Percentiles rank a stretch among this genome's conserved stretches.
These are phyloP conservation scores for Ptychodera flava DNA, from an alignment of 35 echinoderm and acorn worm species.

Conservation along the genomic window DNA sequence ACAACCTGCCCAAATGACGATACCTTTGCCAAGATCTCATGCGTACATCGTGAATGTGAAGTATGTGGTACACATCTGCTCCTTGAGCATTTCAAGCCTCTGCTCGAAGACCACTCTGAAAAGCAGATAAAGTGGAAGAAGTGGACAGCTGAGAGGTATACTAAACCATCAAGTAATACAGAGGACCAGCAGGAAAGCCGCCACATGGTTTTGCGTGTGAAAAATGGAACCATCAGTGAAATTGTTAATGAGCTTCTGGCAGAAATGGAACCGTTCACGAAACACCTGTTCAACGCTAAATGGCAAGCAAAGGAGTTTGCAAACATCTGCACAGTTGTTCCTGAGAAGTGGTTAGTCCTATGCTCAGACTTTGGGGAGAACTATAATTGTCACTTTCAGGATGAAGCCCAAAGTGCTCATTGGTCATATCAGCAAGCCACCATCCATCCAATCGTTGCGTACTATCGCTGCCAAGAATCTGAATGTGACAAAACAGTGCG, in stretches of 20 bases:
- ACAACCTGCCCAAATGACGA: no score
- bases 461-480: slow-evolving; percentile 19
- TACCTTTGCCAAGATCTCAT: slow-evolving; percentile 30
- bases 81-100: background rate
- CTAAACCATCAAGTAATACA: slow-evolving; percentile 25
- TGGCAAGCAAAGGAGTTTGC: slow-evolving; percentile 24
- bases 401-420: slow-evolving; percentile 54
- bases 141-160: slow-evolving; percentile 8
- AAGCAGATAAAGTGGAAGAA: slow-evolving; percentile 24
- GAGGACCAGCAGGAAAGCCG: background rate
- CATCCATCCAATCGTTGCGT: slow-evolving; percentile 53
- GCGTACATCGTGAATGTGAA: slow-evolving; percentile 41
- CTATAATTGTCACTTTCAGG: slow-evolving; percentile 27
- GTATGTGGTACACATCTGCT: slow-evolving; percentile 21
- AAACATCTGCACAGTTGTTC: slow-evolving; percentile 7
- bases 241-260: slow-evolving; percentile 11
- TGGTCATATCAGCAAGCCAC: slow-evolving; percentile 32
- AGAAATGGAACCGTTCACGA: slow-evolving; percentile 29
- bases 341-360: background rate
- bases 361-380: slow-evolving; percentile 71
- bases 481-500: background rate
- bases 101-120: background rate
- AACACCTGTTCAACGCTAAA: slow-evolving; percentile 13
- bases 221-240: slow-evolving; percentile 13
- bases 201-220: slow-evolving; percentile 8